Evolutionary conservation across 2,797 vertebrate species (phyloP), one percentile per base, ranked within the genome.

Genomic region (Pelodytes ibericus): DNA sequence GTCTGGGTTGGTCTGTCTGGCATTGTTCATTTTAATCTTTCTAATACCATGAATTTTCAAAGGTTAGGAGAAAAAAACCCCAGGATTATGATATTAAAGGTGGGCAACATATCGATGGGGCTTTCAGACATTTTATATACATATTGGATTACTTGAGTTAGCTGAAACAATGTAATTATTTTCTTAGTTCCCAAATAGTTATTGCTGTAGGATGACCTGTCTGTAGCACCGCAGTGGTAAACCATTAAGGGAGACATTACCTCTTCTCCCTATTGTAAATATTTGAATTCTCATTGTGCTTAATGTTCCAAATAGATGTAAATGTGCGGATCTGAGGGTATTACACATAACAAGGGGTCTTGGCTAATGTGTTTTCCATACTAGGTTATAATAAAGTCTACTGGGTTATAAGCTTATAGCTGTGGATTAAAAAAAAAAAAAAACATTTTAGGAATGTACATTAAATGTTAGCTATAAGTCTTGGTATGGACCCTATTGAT

Each of bases 11-110:
- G 11, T 47, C 64, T 57, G 64, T 68, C 63, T 75, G 2, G 30
- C 1, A 63, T 8, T 51, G 76, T 69, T 24, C 0, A 0, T 75
- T 66, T n/a, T 62, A 82, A 2, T 11, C 36, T 73, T 81, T 56
- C 31, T 79, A 44, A 79, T 77, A 82, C 29, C 0, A 6, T 49
- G 13, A 3, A 76, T 72, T 7, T 78, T 75, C 66, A 59, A 64
- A 44, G 68, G 63, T 76, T 24, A 3, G 8, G 29, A 29, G 78
- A 81, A 49, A 60, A 60, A n/a, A n/a, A n/a, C n/a, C n/a, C n/a
- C 2, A 58, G 74, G 69, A 59, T n/a, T 56, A 10, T 65, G 57
- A 63, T 75, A 27, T 72, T 41, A 20, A 36, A 80, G 57, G n/a
- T 49, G 80, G 80, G 9, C 1, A 53, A 18, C 29, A 13, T n/a